Evolutionary conservation across 2,797 vertebrate species (phyloP).

Genomic region (Gorsachius magnificus): DNA sequence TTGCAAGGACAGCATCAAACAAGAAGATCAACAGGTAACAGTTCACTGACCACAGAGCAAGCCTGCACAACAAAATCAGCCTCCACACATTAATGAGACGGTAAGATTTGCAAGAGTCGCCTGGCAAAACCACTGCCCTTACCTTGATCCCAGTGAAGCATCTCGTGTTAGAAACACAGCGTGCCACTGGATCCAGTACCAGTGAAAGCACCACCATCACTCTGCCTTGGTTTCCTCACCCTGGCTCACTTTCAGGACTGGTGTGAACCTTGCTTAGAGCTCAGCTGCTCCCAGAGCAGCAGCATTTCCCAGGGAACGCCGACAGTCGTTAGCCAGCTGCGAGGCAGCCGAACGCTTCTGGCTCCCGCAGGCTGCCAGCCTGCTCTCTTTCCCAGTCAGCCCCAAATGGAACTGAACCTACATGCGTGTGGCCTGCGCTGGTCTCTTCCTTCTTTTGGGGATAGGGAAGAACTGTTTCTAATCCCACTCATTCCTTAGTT

Average conservation of each 20-base stretch:
- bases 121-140: neutral
- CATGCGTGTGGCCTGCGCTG: fast-evolving
- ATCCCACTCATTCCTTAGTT: neutral
- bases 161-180: neutral
- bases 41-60: neutral
- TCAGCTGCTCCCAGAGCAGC: neutral
- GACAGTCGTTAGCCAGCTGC: neutral
- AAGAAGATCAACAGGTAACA: neutral
- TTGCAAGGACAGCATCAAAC: neutral
- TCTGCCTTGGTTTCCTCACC: neutral
- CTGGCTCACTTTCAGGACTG: neutral
- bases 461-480: neutral
- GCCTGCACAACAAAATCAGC: neutral
- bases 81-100: neutral
- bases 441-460: neutral
- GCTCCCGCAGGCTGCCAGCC: neutral
- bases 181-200: neutral
- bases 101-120: neutral
- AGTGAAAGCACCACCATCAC: neutral
- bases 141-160: neutral
- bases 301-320: neutral
- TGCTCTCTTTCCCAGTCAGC: neutral
- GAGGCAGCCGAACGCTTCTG: neutral
- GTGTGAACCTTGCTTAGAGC: neutral
- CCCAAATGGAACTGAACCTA: neutral